Base-by-base conservation (phyloP, 2,797 vertebrate genomes). In the Gallirallus australis region DNA sequence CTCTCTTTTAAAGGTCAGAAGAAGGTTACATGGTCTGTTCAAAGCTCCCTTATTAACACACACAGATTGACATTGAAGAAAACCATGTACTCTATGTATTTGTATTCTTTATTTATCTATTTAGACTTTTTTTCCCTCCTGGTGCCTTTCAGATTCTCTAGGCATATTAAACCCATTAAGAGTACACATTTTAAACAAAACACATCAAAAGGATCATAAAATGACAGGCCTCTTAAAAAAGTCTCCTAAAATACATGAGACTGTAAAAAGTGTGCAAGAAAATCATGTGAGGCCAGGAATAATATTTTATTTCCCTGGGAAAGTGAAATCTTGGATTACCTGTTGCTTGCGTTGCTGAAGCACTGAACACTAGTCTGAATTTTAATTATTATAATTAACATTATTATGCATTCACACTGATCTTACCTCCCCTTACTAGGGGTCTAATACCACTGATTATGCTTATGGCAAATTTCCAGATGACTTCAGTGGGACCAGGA, bases 181-280 rank as follows among this genome's bases (percentile, higher is more conserved):
- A 95, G 69, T 35, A 83, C 25, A 79, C 72, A 52, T 76, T 84
- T 94, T 71, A 86, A 91, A 93, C 40, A 87, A 96, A 96, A 94
- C 27, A 83, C 42, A 86, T 94, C 82, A 94, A 91, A 96, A 87
- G 20, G 11, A 70, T 33, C n/a, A 79, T 88, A 28, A 95, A 94
- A 79, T 81, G 73, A 90, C 70, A 93, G 23, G 2, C 19, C 7
- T 94, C 65, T 86, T 73, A 2, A 76, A 91, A 93, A 94, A 91
- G 33, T 24, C 75, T 82, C 71, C 87, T 86, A 86, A 96, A 97
- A 95, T 91, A 80, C 25, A 53, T 52, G 64, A 91, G 79, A 93
- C 73, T 68, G 3, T 95, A 96, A 96, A 97, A 96, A 80, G 48
- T 86, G 68, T 93, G 92, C 83, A 94, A 95, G 72, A 96, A 96